Evolutionary conservation across 2,888 invertebrate genomes (phyloP), one percentile per base, ranked within the genome.

Genomic region (Dromius quadrimaculatus): DNA sequence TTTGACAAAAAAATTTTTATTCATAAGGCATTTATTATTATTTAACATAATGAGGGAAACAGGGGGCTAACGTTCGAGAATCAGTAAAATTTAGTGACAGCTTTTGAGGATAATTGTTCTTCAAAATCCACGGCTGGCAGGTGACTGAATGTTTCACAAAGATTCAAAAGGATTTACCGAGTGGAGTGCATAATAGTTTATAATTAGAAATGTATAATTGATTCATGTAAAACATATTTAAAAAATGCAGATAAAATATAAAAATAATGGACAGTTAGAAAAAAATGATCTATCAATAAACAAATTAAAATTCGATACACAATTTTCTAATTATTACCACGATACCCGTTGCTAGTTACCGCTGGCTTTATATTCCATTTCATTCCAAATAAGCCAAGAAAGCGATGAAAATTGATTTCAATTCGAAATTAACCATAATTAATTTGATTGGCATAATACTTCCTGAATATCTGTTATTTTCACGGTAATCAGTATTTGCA

Each of bases 181-280:
- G n/a, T n/a, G n/a, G n/a, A n/a, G n/a, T n/a, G n/a, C n/a, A n/a
- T n/a, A n/a, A n/a, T n/a, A n/a, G n/a, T n/a, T n/a, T n/a, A n/a
- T n/a, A n/a, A n/a, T n/a, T n/a, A n/a, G n/a, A n/a, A n/a, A n/a
- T n/a, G n/a, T n/a, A n/a, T n/a, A n/a, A n/a, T n/a, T n/a, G n/a
- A n/a, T n/a, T n/a, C n/a, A n/a, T n/a, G n/a, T n/a, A n/a, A n/a
- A n/a, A 17, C 41, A 13, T 28, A 28, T 54, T 47, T 54, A 54
- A 28, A 54, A 54, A 54, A 28, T 23, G 28, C 11, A 22, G 11
- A 11, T n/a, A n/a, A n/a, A n/a, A 17, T 47, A 17, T 63, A 47
- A n/a, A 47, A 13, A 64, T 80, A 81, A 80, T 79, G 77, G 77
- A 74, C 11, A 62, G 41, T 41, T 62, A 62, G 62, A 62, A 62